Conservation (phyloP, 2,888 invertebrate species). For the Argyresthia goedartella region DNA sequence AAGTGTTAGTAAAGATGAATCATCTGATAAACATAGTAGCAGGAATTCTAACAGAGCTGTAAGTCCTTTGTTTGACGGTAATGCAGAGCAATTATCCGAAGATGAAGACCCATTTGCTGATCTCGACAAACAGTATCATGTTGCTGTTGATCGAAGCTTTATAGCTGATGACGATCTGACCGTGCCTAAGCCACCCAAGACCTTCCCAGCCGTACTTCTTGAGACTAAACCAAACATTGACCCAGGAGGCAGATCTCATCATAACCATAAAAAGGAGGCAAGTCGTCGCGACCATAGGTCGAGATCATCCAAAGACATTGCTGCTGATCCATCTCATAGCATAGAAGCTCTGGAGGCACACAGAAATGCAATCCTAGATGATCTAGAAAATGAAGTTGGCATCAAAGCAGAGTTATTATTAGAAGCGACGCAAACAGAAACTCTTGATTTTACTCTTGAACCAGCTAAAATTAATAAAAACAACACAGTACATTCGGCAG, state of each 20-base stretch:
- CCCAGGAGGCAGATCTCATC: neutral
- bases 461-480: neutral
- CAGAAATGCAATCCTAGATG: neutral
- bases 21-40: constrained; percentile 15
- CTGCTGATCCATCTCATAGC: too few relatives aligned
- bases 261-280: neutral
- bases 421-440: neutral
- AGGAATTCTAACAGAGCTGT: constrained; percentile 11
- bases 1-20: constrained; percentile 12
- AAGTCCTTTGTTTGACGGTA: constrained; percentile 38
- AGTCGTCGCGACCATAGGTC: too few relatives aligned
- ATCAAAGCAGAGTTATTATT: constrained; percentile 13
- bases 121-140: constrained; percentile 59
- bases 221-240: neutral
- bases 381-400: neutral
- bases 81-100: constrained; percentile 39
- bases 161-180: constrained; percentile 33
- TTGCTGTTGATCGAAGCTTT: constrained; percentile 56
- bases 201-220: neutral
- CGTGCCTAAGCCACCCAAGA: neutral
- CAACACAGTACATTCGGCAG: too few relatives aligned
- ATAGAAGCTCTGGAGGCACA: neutral
- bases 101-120: constrained; percentile 59
- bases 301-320: too few relatives aligned
- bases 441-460: neutral